Base-by-base conservation (phyloP, 2,888 invertebrate genomes). In the Dicycla oo region DNA sequence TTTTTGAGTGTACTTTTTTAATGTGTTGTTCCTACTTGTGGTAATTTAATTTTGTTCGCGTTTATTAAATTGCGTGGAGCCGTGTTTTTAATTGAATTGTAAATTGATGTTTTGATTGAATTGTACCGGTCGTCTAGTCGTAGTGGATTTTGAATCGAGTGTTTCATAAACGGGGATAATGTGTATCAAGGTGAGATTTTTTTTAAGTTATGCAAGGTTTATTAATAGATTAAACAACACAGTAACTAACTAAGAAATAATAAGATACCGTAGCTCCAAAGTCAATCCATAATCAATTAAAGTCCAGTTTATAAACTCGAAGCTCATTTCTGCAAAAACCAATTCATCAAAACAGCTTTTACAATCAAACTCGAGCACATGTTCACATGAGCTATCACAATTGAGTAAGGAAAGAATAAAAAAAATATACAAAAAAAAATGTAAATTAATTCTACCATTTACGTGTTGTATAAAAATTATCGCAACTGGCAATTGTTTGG, bases 401-500 rank as follows among this genome's bases (percentile, higher is more conserved):
- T 65, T 66, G 58, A 68, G 11, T 43, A 40, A 34, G n/a, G 11
- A 78, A 66, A 69, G 54, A 66, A 66, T 47, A 65, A 71, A 20
- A 72, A 68, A 69, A 57, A 23, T 13, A 78, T 73, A 61, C n/a
- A 69, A 81, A 81, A 45, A 73, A 83, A 78, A 83, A 84, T 82
- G 77, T 74, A 77, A 87, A 89, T 87, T 85, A 83, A 80, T 87
- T 86, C 85, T 86, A 87, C 87, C 87, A 88, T 90, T 88, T 84
- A 88, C 88, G 85, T 87, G 85, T 80, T 83, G 78, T 77, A 78
- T 82, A 78, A 75, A 75, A 79, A 85, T 82, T 79, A 86, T 75
- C 80, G 78, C 68, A 87, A 86, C 85, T 82, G 66, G 86, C 86
- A 88, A 89, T 91, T 89, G 86, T 88, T 90, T 87, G 86, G 80